Conservation (phyloP, 35 echinoderm and acorn worm species). For the Ptychodera flava region DNA sequence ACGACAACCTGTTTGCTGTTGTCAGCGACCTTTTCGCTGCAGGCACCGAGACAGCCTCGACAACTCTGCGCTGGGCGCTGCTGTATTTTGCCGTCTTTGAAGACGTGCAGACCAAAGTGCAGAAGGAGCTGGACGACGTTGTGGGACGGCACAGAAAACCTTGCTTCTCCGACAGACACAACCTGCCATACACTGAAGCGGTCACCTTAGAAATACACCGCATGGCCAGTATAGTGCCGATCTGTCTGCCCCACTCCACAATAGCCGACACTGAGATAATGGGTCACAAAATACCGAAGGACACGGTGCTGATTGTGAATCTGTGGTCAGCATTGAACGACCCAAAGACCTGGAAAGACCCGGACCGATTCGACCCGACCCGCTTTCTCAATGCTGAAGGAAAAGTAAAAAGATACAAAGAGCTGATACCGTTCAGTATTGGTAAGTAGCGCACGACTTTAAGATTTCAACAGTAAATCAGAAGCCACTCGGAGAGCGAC, state of each 20-base stretch:
- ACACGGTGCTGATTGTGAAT: slow-evolving; percentile 1
- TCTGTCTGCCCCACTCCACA: neutral
- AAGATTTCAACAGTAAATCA: no score
- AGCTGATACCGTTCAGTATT: neutral
- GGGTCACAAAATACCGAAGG: slow-evolving; percentile 8
- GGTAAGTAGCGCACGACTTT: neutral
- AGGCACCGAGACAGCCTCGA: slow-evolving; percentile 31
- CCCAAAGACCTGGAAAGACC: slow-evolving; percentile 32
- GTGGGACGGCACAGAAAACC: slow-evolving; percentile 3
- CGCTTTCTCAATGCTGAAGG: slow-evolving; percentile 34
- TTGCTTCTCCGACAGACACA: neutral
- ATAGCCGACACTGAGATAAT: slow-evolving; percentile 1
- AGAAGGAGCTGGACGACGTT: slow-evolving; percentile 28
- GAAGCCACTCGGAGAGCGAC: no score
- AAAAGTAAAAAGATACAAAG: neutral
- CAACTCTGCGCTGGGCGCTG: slow-evolving; percentile 35
- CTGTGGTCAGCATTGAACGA: slow-evolving; percentile 19
- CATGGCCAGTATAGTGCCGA: neutral
- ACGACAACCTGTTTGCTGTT: neutral
- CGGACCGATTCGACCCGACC: slow-evolving; percentile 36
- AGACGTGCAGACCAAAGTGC: slow-evolving; percentile 7
- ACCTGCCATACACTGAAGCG: slow-evolving; percentile 33
- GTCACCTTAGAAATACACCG: slow-evolving; percentile 20
- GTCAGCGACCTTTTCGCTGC: slow-evolving; percentile 35
- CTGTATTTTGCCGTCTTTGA: slow-evolving; percentile 18